These are phyloP conservation scores for Paracanthobrama guichenoti DNA, from an alignment of 2,113 vertebrate species.

Conservation along the genomic window DNA sequence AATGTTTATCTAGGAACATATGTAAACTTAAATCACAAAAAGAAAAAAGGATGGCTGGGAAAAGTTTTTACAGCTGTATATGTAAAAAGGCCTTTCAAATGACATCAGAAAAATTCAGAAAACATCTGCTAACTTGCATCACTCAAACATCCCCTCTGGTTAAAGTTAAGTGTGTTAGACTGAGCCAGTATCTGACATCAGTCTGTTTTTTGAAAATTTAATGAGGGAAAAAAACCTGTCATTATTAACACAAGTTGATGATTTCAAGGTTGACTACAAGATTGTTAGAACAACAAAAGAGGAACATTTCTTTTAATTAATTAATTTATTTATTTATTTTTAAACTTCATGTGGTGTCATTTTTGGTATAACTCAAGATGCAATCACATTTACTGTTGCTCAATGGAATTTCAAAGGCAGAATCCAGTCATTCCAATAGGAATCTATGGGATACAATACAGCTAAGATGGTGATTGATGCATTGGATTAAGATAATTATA, in stretches of 20 bases:
- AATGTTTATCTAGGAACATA: not conserved
- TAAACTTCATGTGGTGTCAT: too few relatives aligned
- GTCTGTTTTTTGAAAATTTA: not conserved
- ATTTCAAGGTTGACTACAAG: not conserved
- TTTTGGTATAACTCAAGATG: too few relatives aligned
- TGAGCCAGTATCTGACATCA: not conserved
- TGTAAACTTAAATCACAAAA: not conserved
- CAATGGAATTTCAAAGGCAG: too few relatives aligned
- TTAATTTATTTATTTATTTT: too few relatives aligned
- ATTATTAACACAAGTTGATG: not conserved
- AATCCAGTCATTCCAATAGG: too few relatives aligned
- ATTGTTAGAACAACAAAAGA: not conserved
- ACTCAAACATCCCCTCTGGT: not conserved
- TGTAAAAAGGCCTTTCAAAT: not conserved
- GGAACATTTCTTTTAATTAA: not conserved
- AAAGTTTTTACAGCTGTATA: not conserved
- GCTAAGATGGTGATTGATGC: too few relatives aligned
- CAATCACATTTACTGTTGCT: too few relatives aligned
- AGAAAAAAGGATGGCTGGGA: not conserved
- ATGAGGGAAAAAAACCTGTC: not conserved
- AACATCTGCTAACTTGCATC: slow-evolving; percentile 3
- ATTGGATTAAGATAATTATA: too few relatives aligned
- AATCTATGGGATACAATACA: too few relatives aligned
- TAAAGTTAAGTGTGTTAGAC: slow-evolving; percentile 3
- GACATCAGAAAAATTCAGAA: not conserved